A percentile compares a stretch with the other conserved stretches of the same genome.
Conservation (phyloP, 1,140 invertebrate species). For the Spodoptera litura region DNA sequence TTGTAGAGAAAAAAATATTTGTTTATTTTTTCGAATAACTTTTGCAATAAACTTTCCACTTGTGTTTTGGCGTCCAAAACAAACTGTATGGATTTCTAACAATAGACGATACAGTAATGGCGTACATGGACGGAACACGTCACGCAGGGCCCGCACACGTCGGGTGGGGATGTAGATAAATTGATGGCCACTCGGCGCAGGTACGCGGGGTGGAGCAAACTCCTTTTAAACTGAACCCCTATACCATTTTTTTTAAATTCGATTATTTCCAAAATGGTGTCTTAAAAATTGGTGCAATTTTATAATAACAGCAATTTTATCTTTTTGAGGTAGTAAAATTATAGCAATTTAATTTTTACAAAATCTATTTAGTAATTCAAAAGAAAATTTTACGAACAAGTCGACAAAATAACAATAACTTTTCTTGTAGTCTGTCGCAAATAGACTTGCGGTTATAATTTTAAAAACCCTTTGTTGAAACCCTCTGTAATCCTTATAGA, state of each 20-base stretch:
- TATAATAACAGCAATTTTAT: neutral
- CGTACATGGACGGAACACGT: conserved; percentile 55
- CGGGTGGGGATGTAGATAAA: conserved; percentile 77
- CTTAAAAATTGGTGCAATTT: neutral
- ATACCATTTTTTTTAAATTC: conserved; percentile 49
- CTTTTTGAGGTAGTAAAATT: neutral
- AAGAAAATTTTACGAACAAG: neutral
- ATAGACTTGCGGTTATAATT: conserved; percentile 27
- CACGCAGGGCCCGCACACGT: conserved; percentile 61
- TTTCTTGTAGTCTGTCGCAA: conserved; percentile 3
- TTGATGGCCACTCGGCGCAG: conserved; percentile 71
- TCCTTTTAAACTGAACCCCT: conserved; percentile 68
- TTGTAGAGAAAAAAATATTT: no score
- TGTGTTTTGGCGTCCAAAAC: conserved; percentile 31
- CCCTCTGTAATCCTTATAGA: conserved; percentile 55
- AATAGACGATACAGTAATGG: conserved; percentile 67
- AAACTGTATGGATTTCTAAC: conserved; percentile 40
- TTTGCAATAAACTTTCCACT: neutral
- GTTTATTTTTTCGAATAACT: no score
- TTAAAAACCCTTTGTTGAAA: conserved; percentile 45
- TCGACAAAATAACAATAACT: neutral
- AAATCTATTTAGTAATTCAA: no score
- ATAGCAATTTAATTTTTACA: no score
- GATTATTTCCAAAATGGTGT: conserved; percentile 12
- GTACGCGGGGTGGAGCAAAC: conserved; percentile 64